A percentile compares a stretch with the other conserved stretches of the same genome.
phyloP scores from a whole-genome alignment of 2,113 vertebrate species.

The Lepus europaeus region DNA sequence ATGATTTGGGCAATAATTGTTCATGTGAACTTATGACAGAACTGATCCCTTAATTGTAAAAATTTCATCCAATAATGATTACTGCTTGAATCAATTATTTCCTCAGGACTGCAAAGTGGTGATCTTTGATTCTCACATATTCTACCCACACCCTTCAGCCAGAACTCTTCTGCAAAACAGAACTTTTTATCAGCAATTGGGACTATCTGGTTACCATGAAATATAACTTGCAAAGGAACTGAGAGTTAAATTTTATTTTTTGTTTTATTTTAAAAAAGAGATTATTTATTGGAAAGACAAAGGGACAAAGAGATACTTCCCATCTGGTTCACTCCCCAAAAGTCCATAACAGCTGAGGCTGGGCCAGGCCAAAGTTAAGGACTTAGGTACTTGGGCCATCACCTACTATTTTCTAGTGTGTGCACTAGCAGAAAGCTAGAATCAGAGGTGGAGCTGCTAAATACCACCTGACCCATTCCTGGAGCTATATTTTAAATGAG shows the following conservation, averaged over 20 bases:
- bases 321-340: too few relatives aligned
- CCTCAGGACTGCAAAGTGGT: not conserved
- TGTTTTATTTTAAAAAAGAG: too few relatives aligned
- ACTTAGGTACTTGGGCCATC: too few relatives aligned
- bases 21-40: not conserved
- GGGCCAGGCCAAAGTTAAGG: too few relatives aligned
- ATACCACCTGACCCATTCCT: too few relatives aligned
- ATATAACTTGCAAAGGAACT: slow-evolving; percentile 8
- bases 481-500: slow-evolving; percentile 4
- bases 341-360: too few relatives aligned
- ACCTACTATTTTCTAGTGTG: too few relatives aligned
- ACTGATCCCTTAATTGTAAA: not conserved
- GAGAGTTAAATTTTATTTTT: too few relatives aligned
- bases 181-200: slow-evolving; percentile 12
- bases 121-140: slow-evolving; percentile 12
- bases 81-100: slow-evolving; percentile 34
- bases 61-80: not conserved
- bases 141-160: slow-evolving; percentile 5
- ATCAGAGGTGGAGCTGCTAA: too few relatives aligned
- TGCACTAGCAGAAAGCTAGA: too few relatives aligned
- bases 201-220: slow-evolving; percentile 33
- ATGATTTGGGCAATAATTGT: slow-evolving; percentile 21
- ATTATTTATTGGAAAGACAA: too few relatives aligned
- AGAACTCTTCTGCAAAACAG: not conserved
- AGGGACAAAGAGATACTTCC: too few relatives aligned